These are phyloP conservation scores for Cheiracanthium punctorium DNA, from an alignment of 2,888 invertebrate genomes.

Conservation along the genomic window DNA sequence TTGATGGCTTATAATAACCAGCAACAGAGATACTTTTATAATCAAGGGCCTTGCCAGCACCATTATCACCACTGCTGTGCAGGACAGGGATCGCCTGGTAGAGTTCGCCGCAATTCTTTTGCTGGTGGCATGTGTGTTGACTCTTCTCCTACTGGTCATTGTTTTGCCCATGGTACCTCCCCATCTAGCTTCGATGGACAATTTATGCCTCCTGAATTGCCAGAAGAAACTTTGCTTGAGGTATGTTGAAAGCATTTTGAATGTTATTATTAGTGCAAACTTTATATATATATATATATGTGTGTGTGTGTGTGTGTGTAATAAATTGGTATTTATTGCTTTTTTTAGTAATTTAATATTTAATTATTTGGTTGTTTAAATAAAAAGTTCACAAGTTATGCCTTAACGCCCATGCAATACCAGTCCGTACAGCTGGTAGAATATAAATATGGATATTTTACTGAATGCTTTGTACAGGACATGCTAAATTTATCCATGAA, in stretches of 20 bases:
- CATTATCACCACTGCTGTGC: conserved; percentile 55
- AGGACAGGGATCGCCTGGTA: conserved; percentile 44
- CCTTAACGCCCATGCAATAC: too few relatives aligned
- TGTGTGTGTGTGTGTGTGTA: too few relatives aligned
- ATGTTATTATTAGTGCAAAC: not conserved
- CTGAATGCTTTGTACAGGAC: too few relatives aligned
- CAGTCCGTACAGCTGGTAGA: too few relatives aligned
- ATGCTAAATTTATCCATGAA: too few relatives aligned
- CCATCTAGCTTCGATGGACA: conserved; percentile 78
- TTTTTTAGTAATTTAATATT: too few relatives aligned
- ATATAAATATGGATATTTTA: too few relatives aligned
- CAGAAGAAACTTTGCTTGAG: conserved; percentile 95
- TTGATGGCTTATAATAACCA: conserved; percentile 37
- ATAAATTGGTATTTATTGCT: too few relatives aligned
- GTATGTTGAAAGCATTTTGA: conserved; percentile 11
- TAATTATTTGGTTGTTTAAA: too few relatives aligned
- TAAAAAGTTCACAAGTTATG: too few relatives aligned
- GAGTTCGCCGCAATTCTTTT: conserved; percentile 38
- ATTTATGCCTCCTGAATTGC: conserved; percentile 89
- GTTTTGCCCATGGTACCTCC: conserved; percentile 72
- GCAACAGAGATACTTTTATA: conserved; percentile 39
- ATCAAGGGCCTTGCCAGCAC: conserved; percentile 21
- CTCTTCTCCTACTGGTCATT: conserved; percentile 48
- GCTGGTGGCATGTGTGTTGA: conserved; percentile 22
- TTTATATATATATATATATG: not conserved